Base-by-base conservation (phyloP, 2,888 invertebrate genomes). In the Drosophila diplacantha region DNA sequence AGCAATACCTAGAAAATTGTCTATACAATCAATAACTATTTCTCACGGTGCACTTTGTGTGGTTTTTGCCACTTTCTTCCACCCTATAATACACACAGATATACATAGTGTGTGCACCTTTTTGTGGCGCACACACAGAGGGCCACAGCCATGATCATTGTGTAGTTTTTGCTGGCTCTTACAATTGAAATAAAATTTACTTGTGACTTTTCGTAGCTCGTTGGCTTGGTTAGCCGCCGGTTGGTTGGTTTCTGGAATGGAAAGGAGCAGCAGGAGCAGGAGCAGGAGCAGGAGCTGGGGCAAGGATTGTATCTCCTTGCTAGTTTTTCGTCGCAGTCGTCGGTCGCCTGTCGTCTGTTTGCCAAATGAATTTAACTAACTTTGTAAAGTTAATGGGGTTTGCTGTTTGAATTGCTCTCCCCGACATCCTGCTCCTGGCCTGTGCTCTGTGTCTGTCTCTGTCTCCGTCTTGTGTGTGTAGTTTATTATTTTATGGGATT, bases 181-280 rank as follows among this genome's bases (percentile, higher is more conserved):
- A 80, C 83, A 81, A 81, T 81, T 83, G 83, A 83, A 81, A 81
- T 81, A 81, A 81, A 81, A 83, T 81, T 81, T 81, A 81, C 83
- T 81, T 81, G 73, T 81, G 82, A 79, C 77, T 83, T 81, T 83
- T 81, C 80, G 77, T 76, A 61, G 80, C 66, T 71, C 58, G 75
- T 71, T 75, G 75, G 67, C 60, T 66, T 55, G 62, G 49, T 47
- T 66, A 47, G 51, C 47, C 53, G 37, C 38, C 50, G 55, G 68
- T 53, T 43, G 49, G 38, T 46, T 68, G 57, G 62, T 35, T 67
- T 50, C 43, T 60, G 37, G 50, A 50, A 63, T 59, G 51, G 35
- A 39, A 51, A 43, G 35, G 11, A 26, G 16, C 7, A 12, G 43
- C 12, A 12, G 18, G 14, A 44, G 39, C 22, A 5, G 39, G 9